phyloP scores from a whole-genome alignment of 1,140 invertebrate genomes.

The Drosophila pandora region DNA sequence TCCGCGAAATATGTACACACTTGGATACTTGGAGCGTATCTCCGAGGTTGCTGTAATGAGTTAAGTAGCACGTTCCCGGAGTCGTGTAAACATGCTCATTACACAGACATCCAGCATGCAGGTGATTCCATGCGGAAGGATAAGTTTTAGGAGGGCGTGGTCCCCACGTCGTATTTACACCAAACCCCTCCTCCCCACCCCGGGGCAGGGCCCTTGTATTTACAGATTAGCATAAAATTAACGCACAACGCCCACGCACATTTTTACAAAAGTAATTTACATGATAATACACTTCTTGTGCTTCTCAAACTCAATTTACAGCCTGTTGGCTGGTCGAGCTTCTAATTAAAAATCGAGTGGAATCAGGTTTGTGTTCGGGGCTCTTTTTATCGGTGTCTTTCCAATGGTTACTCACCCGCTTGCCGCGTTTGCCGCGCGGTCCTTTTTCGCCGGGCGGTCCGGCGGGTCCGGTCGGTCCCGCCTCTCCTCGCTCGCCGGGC shows the following conservation, averaged over 20 bases:
- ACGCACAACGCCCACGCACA: constrained; percentile 56
- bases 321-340: constrained; percentile 29
- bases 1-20: constrained; percentile 1
- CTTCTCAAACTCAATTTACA: constrained; percentile 59
- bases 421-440: constrained; percentile 89
- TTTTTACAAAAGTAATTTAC: constrained; percentile 74
- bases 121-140: constrained; percentile 59
- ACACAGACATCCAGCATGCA: constrained; percentile 49
- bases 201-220: constrained; percentile 52
- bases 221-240: constrained; percentile 79
- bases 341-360: constrained; percentile 77
- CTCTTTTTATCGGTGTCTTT: constrained; percentile 3
- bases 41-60: constrained; percentile 63
- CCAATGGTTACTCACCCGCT: constrained; percentile 87
- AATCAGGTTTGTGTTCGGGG: constrained; percentile 56
- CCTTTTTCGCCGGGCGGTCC: constrained; percentile 87
- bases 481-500: constrained; percentile 92
- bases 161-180: constrained; percentile 51
- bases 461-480: constrained; percentile 93
- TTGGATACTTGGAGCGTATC: not conserved
- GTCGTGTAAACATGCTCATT: constrained; percentile 64
- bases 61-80: constrained; percentile 55
- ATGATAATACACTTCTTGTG: constrained; percentile 66
- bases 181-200: not conserved
- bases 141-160: constrained; percentile 32